Conservation (phyloP, 2,888 invertebrate genomes). For the Tachina grossa region DNA sequence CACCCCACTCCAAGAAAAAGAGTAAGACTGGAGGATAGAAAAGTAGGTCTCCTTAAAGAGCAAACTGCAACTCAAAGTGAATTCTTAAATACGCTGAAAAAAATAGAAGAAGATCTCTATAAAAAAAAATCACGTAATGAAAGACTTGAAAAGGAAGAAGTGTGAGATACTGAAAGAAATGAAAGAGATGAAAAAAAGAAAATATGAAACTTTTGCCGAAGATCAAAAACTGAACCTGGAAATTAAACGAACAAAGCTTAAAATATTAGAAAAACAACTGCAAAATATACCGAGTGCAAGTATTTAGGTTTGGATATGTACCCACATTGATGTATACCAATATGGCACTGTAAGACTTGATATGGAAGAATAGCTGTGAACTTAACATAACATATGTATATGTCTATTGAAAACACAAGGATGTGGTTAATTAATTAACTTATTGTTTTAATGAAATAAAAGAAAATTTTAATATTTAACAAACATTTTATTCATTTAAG, state of each 20-base stretch:
- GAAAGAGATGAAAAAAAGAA: slow-evolving; percentile 15
- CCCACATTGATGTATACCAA: too few species aligned
- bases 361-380: neutral
- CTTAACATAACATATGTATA: too few species aligned
- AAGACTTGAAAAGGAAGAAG: neutral
- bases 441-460: slow-evolving; percentile 4
- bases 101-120: too few species aligned
- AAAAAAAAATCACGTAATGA: too few species aligned
- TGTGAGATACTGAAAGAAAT: slow-evolving; percentile 4
- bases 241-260: neutral
- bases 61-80: too few species aligned
- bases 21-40: too few species aligned
- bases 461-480: neutral
- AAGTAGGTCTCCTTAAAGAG: too few species aligned
- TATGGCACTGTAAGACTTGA: neutral
- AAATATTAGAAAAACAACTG: slow-evolving; percentile 7
- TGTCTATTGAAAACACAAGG: neutral
- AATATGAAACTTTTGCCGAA: neutral
- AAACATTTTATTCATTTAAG: slow-evolving; percentile 1
- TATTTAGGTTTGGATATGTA: neutral
- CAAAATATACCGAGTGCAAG: neutral
- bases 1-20: too few species aligned
- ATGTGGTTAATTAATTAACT: neutral
- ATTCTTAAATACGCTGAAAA: too few species aligned
- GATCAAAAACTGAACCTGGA: neutral